Conservation (phyloP, 2,113 vertebrate species). For the Anolis carolinensis region DNA sequence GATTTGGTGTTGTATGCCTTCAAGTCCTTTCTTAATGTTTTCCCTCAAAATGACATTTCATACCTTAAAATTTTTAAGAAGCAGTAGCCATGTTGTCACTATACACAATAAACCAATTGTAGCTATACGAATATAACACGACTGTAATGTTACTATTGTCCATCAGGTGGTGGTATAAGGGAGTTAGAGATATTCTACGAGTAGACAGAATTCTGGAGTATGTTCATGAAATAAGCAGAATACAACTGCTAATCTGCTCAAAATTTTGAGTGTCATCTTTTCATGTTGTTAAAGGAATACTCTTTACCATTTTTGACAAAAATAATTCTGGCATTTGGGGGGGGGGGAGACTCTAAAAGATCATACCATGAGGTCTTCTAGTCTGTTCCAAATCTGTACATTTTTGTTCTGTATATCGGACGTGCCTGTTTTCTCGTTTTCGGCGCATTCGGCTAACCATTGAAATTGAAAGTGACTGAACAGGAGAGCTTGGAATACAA, state of each 20-base stretch:
- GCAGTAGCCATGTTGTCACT: neutral
- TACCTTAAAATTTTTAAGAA: neutral
- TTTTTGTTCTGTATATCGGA: constrained; percentile 83
- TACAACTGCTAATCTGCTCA: neutral
- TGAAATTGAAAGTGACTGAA: constrained; percentile 79
- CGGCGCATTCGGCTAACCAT: constrained; percentile 83
- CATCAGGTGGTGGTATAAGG: constrained; percentile 70
- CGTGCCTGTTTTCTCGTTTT: constrained; percentile 75
- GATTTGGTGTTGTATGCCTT: no score
- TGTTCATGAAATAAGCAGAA: neutral
- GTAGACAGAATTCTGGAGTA: neutral
- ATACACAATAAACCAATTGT: neutral
- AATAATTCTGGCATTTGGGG: constrained; percentile 3
- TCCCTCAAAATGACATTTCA: neutral
- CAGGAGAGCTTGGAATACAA: constrained; percentile 90
- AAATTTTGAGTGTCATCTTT: no score
- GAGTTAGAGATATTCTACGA: neutral
- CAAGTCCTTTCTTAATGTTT: neutral
- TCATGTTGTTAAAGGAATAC: no score
- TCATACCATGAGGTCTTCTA: constrained; percentile 62
- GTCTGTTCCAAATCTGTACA: constrained; percentile 54
- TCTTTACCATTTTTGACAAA: neutral
- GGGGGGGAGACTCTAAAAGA: neutral
- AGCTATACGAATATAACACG: neutral
- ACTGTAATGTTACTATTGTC: constrained; percentile 53